A percentile compares a stretch with the other conserved stretches of the same genome.
phyloP scores from a whole-genome alignment of 2,113 vertebrate species.

The Bubo bubo region DNA sequence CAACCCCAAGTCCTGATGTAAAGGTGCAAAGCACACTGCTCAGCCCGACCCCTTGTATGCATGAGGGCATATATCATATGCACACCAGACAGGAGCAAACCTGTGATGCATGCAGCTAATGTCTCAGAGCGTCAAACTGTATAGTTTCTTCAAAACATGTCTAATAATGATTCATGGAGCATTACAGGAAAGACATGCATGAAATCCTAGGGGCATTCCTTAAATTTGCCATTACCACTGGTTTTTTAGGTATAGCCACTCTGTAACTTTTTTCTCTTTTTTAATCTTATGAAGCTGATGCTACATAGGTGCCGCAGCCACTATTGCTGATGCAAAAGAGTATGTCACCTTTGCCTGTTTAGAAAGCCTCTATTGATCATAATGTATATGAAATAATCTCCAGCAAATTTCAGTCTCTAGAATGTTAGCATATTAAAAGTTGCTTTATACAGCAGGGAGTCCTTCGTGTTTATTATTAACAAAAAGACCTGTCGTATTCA shows the following conservation, averaged over 20 bases:
- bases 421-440: not conserved
- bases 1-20: not conserved
- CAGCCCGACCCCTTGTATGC: not conserved
- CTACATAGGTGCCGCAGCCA: fast-evolving
- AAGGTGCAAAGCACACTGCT: not conserved
- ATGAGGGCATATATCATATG: fast-evolving
- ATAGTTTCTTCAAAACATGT: not conserved
- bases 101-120: too few relatives aligned
- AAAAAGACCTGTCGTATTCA: not conserved
- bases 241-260: not conserved
- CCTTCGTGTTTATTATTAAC: not conserved
- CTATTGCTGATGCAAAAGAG: not conserved
- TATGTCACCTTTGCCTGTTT: not conserved
- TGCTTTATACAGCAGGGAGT: not conserved
- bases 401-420: not conserved
- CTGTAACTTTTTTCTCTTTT: not conserved
- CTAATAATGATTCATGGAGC: not conserved
- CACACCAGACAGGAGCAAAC: not conserved
- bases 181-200: not conserved
- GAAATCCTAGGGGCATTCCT: not conserved
- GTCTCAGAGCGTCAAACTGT: not conserved
- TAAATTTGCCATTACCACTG: not conserved
- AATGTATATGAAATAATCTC: not conserved
- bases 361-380: not conserved
- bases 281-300: not conserved